phyloP scores from a whole-genome alignment of 2,113 vertebrate species.

The Gorsachius goisagi region DNA sequence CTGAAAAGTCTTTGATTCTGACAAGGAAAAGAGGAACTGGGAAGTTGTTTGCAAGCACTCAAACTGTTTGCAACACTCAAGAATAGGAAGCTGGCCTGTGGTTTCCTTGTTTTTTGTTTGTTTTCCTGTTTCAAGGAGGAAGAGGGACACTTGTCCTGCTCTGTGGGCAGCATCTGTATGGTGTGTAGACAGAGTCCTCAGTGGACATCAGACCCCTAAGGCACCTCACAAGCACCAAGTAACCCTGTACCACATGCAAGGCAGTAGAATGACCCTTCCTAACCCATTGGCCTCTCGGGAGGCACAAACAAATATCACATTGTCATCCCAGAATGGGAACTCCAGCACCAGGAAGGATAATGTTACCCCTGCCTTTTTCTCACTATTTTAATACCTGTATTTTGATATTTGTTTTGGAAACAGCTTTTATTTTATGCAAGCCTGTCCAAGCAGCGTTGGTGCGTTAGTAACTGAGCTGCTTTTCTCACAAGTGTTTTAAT shows the following conservation, averaged over 20 bases:
- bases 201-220: background rate
- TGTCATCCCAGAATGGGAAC: background rate
- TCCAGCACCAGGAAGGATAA: background rate
- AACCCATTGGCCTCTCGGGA: background rate
- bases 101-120: background rate
- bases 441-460: background rate
- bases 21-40: background rate
- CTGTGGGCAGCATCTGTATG: background rate
- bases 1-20: background rate
- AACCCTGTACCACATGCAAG: accelerated
- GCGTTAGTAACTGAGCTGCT: background rate
- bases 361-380: background rate
- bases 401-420: background rate
- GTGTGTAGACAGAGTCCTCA: background rate
- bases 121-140: background rate
- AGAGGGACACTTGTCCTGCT: background rate
- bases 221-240: background rate
- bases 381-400: background rate
- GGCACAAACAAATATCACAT: background rate
- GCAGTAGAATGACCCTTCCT: background rate
- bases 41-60: background rate
- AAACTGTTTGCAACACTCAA: background rate
- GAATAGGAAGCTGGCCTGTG: background rate
- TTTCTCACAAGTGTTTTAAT: background rate
- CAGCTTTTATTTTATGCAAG: background rate